Conservation (phyloP, 2,113 vertebrate genomes). For the Tylochromis polylepis region DNA sequence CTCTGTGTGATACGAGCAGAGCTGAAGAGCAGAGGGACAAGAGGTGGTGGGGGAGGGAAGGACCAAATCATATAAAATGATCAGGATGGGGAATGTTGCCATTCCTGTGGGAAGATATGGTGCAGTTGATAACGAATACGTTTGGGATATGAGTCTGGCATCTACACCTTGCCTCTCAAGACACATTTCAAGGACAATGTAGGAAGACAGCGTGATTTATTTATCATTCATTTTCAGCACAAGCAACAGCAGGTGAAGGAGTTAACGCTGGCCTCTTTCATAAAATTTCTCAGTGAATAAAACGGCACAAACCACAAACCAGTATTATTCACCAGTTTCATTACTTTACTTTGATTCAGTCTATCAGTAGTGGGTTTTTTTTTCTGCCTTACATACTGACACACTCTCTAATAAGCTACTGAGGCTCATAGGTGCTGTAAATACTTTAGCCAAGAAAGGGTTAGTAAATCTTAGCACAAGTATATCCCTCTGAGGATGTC, state of each 20-base stretch:
- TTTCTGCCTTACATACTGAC: neutral
- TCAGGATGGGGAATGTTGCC: conserved; percentile 13
- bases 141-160: conserved; percentile 12
- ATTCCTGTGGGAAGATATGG: conserved; percentile 21
- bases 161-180: neutral
- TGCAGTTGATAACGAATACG: neutral
- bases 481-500: neutral
- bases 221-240: neutral
- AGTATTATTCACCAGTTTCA: neutral
- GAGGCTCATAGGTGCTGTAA: neutral
- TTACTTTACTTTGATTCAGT: neutral
- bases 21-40: neutral
- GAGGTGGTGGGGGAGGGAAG: neutral
- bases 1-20: neutral
- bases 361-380: neutral
- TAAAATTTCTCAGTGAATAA: neutral
- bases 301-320: neutral
- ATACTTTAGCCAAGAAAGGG: neutral
- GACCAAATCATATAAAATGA: conserved; percentile 42
- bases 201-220: neutral
- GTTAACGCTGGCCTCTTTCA: neutral
- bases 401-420: neutral
- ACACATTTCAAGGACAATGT: neutral
- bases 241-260: neutral
- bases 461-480: no score